A percentile compares a stretch with the other conserved stretches of the same genome.
These are phyloP conservation scores for Pomatorhinus ruficollis DNA, from an alignment of 2,113 vertebrate genomes.

Conservation along the genomic window DNA sequence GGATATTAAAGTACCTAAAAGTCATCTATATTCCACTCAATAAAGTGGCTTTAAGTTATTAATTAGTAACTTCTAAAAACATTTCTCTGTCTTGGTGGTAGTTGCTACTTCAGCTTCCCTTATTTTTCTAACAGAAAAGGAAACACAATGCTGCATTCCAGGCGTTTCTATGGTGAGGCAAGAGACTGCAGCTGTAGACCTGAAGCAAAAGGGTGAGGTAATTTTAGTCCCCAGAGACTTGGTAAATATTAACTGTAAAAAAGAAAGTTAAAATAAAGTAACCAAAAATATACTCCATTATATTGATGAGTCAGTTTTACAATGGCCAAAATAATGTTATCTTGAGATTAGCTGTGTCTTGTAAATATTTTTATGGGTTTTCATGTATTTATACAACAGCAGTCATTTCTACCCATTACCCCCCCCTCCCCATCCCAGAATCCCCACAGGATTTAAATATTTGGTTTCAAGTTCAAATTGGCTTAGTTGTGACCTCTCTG, in stretches of 20 bases:
- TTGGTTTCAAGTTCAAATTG: conserved; percentile 55
- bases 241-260: conserved; percentile 96
- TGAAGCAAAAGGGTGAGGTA: conserved; percentile 87
- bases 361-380: conserved; percentile 57
- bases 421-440: background rate
- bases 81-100: conserved; percentile 73
- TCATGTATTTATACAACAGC: conserved; percentile 56
- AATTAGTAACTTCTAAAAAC: conserved; percentile 65
- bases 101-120: conserved; percentile 73
- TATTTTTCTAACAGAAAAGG: conserved; percentile 88
- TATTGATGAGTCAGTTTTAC: conserved; percentile 70
- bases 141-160: conserved; percentile 93
- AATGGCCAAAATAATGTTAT: conserved; percentile 61
- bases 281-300: conserved; percentile 59
- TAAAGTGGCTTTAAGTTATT: conserved; percentile 57
- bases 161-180: conserved; percentile 87
- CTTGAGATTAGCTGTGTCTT: conserved; percentile 72
- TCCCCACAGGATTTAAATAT: conserved; percentile 33
- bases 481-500: conserved; percentile 26
- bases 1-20: conserved; percentile 43
- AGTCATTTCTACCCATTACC: background rate
- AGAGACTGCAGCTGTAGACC: conserved; percentile 94
- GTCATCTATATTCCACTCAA: conserved; percentile 32
- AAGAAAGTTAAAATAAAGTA: conserved; percentile 82
- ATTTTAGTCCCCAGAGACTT: conserved; percentile 89